phyloP scores from a whole-genome alignment of 2,888 invertebrate genomes.

The Ormyrus labotus region DNA sequence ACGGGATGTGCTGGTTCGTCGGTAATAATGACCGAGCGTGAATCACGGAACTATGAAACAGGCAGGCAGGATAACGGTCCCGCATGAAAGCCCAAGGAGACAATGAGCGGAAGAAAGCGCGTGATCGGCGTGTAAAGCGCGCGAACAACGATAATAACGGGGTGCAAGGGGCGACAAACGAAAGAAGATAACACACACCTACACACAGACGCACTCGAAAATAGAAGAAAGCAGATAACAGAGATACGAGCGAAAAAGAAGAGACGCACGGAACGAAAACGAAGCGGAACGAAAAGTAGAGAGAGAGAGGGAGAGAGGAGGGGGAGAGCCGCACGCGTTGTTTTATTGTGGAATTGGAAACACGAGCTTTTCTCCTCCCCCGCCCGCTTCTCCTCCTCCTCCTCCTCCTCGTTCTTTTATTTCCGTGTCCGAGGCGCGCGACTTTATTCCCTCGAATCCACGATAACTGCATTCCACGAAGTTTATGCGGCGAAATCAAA shows the following conservation, averaged over 20 bases:
- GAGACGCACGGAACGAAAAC: slow-evolving; percentile 8
- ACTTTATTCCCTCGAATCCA: slow-evolving; percentile 54
- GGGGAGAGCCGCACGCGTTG: not conserved
- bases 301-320: not conserved
- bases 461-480: slow-evolving; percentile 55
- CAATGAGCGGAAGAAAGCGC: slow-evolving; percentile 18
- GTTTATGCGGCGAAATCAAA: slow-evolving; percentile 51
- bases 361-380: slow-evolving; percentile 52
- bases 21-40: too few species aligned
- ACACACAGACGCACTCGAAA: not conserved
- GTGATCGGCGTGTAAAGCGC: not conserved
- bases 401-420: slow-evolving; percentile 31
- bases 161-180: not conserved
- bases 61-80: too few species aligned
- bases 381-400: slow-evolving; percentile 11
- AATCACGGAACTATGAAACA: too few species aligned
- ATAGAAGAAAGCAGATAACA: slow-evolving; percentile 10
- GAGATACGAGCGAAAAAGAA: slow-evolving; percentile 23
- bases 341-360: slow-evolving; percentile 57
- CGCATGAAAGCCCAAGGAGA: not conserved
- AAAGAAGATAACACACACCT: slow-evolving; percentile 38
- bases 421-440: slow-evolving; percentile 44
- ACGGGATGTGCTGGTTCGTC: too few species aligned
- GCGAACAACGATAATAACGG: slow-evolving; percentile 22
- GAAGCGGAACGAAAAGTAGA: slow-evolving; percentile 13